These are phyloP conservation scores for Loriculus beryllinus DNA, from an alignment of 2,797 vertebrate species.

Conservation along the genomic window DNA sequence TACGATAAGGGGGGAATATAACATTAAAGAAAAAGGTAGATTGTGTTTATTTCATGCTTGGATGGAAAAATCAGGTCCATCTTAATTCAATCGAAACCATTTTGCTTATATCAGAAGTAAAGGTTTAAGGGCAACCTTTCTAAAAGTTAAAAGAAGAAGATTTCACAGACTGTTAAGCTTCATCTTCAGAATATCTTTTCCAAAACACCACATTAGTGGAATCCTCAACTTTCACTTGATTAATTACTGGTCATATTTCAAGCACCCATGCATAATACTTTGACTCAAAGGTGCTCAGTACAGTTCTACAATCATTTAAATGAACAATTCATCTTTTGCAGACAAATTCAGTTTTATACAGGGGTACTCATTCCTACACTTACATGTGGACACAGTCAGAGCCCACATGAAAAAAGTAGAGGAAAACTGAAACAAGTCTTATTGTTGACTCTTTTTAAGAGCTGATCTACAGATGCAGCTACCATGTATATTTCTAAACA, in stretches of 20 bases:
- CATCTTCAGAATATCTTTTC: conserved; percentile 12
- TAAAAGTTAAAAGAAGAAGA: conserved; percentile 5
- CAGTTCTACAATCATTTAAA: neutral
- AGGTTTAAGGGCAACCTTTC: neutral
- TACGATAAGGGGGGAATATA: accelerated
- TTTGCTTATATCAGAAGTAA: neutral
- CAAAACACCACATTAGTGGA: neutral
- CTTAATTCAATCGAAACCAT: neutral
- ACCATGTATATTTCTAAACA: neutral
- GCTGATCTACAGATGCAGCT: neutral
- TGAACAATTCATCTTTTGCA: neutral
- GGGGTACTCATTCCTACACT: neutral
- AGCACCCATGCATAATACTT: neutral
- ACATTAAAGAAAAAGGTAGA: neutral
- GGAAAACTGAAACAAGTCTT: neutral
- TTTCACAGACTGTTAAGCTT: conserved; percentile 32
- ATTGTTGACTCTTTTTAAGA: neutral
- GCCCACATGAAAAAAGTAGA: neutral
- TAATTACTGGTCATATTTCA: conserved; percentile 33
- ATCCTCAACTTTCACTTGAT: neutral
- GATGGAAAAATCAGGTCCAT: neutral
- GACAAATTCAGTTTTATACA: neutral
- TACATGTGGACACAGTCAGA: neutral
- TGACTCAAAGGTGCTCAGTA: neutral
- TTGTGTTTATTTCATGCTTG: neutral